Evolutionary conservation across 2,797 vertebrate genomes (phyloP).

Genomic region (Adelosebastes latens): DNA sequence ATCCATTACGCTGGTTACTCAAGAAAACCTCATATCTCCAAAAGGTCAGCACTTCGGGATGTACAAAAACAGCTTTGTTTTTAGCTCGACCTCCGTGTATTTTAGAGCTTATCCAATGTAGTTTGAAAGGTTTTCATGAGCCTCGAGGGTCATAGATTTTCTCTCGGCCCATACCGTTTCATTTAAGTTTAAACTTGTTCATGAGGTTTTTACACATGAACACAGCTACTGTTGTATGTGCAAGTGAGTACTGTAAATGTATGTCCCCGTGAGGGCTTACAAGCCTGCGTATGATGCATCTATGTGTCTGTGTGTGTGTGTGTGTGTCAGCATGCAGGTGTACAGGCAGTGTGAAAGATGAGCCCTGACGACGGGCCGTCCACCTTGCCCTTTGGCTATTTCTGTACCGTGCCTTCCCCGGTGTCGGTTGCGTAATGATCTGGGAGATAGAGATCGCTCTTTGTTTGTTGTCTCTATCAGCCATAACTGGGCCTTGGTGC

Average conservation of each 20-base stretch:
- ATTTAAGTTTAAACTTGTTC: constrained; percentile 13
- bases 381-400: constrained; percentile 84
- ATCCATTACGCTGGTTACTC: not conserved
- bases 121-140: constrained; percentile 32
- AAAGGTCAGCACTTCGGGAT: constrained; percentile 20
- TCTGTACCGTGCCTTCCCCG: constrained; percentile 72
- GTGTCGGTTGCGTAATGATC: constrained; percentile 76
- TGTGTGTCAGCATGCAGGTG: constrained; percentile 69
- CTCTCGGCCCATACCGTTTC: not conserved
- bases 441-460: constrained; percentile 74
- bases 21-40: constrained; percentile 14
- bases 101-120: constrained; percentile 15
- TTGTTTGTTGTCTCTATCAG: constrained; percentile 80
- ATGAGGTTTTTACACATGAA: constrained; percentile 18
- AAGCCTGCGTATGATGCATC: constrained; percentile 36
- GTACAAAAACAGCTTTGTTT: constrained; percentile 17
- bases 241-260: constrained; percentile 33
- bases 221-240: not conserved
- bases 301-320: constrained; percentile 23
- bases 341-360: constrained; percentile 80
- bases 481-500: constrained; percentile 76
- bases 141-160: constrained; percentile 7
- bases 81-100: constrained; percentile 1
- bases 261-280: constrained; percentile 16
- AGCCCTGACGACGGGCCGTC: constrained; percentile 71